phyloP scores from a whole-genome alignment of 2,797 vertebrate species.

The Myotis planiceps region DNA sequence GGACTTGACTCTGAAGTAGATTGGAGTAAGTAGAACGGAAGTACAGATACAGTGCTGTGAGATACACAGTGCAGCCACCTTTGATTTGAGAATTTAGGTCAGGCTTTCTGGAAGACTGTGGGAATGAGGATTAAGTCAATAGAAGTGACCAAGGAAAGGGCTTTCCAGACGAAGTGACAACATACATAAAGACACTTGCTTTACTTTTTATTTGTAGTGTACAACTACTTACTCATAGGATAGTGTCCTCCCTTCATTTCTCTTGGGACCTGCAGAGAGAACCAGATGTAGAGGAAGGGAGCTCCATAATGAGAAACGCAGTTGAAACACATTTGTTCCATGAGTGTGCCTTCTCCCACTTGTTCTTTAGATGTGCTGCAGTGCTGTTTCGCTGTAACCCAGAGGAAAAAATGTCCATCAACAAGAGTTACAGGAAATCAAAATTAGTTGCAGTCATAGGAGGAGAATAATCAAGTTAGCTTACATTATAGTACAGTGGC shows the following conservation, averaged over 20 bases:
- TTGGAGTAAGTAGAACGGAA: neutral
- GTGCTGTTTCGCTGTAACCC: neutral
- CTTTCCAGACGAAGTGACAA: neutral
- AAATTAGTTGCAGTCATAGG: neutral
- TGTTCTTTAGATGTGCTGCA: neutral
- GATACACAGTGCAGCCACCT: neutral
- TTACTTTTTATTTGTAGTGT: neutral
- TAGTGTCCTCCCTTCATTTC: neutral
- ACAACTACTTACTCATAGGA: neutral
- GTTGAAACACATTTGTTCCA: neutral
- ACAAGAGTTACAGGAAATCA: neutral
- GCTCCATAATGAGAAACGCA: neutral
- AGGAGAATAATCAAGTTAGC: neutral
- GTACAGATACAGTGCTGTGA: neutral
- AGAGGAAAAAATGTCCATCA: neutral
- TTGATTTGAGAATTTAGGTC: neutral
- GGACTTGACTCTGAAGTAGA: neutral
- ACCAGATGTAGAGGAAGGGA: neutral
- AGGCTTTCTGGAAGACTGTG: neutral
- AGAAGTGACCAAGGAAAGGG: neutral
- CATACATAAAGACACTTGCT: neutral
- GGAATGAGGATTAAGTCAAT: neutral
- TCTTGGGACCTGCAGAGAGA: neutral
- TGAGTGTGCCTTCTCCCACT: neutral
- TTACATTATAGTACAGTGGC: neutral